Percentiles rank a stretch among this genome's conserved stretches.
Conservation (phyloP, 2,797 vertebrate species). For the Coendou prehensilis region DNA sequence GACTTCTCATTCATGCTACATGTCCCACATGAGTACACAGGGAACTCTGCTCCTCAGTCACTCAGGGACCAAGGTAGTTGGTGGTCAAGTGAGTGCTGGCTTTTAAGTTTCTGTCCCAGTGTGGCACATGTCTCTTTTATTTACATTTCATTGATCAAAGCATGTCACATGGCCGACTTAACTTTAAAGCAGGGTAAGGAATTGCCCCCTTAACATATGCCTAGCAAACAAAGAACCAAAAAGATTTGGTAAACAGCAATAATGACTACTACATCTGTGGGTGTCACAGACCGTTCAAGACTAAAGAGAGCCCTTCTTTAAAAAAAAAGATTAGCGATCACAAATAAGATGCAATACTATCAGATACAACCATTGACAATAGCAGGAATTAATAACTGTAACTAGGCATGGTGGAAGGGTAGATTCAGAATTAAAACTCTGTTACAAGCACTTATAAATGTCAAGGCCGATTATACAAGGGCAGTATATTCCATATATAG, state of each 20-base stretch:
- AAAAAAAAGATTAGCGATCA: background rate
- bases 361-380: background rate
- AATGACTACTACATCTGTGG: background rate
- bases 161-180: background rate
- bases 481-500: background rate
- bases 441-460: background rate
- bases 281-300: background rate
- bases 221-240: background rate
- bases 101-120: background rate
- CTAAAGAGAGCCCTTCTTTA: background rate
- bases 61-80: background rate
- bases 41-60: background rate
- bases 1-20: background rate
- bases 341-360: background rate
- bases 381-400: background rate
- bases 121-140: background rate
- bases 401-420: background rate
- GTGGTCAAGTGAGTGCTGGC: background rate
- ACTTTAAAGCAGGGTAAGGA: slow-evolving; percentile 30
- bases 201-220: background rate
- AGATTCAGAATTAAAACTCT: background rate
- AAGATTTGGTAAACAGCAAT: background rate
- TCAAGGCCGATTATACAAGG: background rate
- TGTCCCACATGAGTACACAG: background rate
- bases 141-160: slow-evolving; percentile 26